Evolutionary conservation across 2,888 invertebrate species (phyloP).

Genomic region (Cryptus armator): DNA sequence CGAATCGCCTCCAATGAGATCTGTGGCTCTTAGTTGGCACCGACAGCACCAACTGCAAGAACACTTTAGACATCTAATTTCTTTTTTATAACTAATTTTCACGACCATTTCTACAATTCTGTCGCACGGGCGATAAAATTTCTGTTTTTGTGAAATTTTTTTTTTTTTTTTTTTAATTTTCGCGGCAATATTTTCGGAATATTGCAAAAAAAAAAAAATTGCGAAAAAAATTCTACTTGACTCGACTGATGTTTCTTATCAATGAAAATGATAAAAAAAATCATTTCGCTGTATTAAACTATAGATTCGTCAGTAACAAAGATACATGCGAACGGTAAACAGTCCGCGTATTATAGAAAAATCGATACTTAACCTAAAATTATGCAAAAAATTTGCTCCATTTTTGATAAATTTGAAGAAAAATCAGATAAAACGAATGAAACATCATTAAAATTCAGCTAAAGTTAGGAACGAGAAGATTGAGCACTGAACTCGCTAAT

Average conservation of each 20-base stretch:
- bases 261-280: too few species aligned
- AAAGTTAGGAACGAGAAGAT: neutral
- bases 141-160: neutral
- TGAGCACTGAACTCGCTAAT: neutral
- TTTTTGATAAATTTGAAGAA: too few species aligned
- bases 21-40: neutral
- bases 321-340: too few species aligned
- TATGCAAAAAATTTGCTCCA: too few species aligned
- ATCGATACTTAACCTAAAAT: too few species aligned
- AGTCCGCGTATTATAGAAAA: too few species aligned
- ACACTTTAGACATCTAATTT: neutral
- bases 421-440: neutral
- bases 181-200: too few species aligned
- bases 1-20: constrained; percentile 11
- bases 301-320: too few species aligned
- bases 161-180: neutral
- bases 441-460: neutral
- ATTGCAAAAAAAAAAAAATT: too few species aligned
- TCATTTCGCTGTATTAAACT: too few species aligned
- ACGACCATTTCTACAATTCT: neutral
- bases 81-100: neutral
- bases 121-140: neutral
- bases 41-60: neutral
- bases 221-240: too few species aligned
- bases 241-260: too few species aligned